A percentile compares a stretch with the other conserved stretches of the same genome.
phyloP scores from a whole-genome alignment of 2,113 vertebrate species.

The Hystrix cristata region DNA sequence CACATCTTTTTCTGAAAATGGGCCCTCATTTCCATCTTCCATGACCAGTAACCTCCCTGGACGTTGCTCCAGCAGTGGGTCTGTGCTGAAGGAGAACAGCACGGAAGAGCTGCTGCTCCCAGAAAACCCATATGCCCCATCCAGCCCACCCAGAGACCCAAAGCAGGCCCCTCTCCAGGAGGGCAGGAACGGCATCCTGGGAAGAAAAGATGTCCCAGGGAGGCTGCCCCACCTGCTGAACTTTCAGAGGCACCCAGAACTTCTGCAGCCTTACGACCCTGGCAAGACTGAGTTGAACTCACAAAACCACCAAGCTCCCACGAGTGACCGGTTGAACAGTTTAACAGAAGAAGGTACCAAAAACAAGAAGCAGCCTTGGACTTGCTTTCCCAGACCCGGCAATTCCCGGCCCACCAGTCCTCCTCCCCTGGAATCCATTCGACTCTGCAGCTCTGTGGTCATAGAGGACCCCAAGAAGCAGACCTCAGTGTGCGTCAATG shows the following conservation, averaged over 20 bases:
- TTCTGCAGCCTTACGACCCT: conserved; percentile 96
- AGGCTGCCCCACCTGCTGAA: conserved; percentile 91
- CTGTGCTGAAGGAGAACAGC: conserved; percentile 84
- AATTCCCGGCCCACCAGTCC: conserved; percentile 71
- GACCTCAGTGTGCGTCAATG: conserved; percentile 80
- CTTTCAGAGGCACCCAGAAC: conserved; percentile 96
- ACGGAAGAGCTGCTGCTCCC: conserved; percentile 81
- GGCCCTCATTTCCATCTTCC: conserved; percentile 83
- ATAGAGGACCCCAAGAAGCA: conserved; percentile 83
- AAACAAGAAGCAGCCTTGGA: conserved; percentile 77
- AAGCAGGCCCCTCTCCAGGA: conserved; percentile 84
- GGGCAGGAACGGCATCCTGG: conserved; percentile 86
- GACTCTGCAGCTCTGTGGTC: conserved; percentile 83
- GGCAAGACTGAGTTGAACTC: conserved; percentile 89
- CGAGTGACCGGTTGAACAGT: conserved; percentile 79
- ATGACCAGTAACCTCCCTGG: conserved; percentile 83
- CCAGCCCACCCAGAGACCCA: conserved; percentile 83
- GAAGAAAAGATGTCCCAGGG: conserved; percentile 83
- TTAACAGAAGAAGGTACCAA: conserved; percentile 80
- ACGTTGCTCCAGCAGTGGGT: conserved; percentile 85
- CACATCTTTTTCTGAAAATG: conserved; percentile 85
- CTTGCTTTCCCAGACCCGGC: conserved; percentile 83
- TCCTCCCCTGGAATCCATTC: conserved; percentile 63
- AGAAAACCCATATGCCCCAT: conserved; percentile 88
- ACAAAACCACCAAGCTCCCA: conserved; percentile 82